A percentile compares a stretch with the other conserved stretches of the same genome.
phyloP scores from a whole-genome alignment of 2,888 invertebrate genomes.

The Glomeris marginata region DNA sequence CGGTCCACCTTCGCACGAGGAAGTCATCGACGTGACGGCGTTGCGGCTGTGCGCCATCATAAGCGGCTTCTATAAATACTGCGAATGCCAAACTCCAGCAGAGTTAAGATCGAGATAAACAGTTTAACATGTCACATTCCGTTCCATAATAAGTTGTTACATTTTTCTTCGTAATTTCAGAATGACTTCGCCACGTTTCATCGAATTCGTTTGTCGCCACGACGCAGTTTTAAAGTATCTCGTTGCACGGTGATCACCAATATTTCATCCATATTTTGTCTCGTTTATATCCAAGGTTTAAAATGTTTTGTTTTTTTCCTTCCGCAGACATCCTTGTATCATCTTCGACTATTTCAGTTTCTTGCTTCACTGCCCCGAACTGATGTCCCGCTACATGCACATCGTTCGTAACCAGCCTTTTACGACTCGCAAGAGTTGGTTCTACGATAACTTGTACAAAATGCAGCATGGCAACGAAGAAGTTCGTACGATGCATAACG shows the following conservation, averaged over 20 bases:
- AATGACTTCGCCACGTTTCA: conserved; percentile 23
- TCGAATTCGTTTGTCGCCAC: conserved; percentile 25
- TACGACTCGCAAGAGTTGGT: conserved; percentile 25
- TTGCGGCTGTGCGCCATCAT: conserved; percentile 26
- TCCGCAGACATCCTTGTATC: conserved; percentile 25
- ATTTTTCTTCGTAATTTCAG: conserved; percentile 18
- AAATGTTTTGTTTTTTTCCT: too few species aligned
- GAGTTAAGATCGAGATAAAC: conserved; percentile 14
- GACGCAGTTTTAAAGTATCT: conserved; percentile 22
- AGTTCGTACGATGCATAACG: conserved; percentile 19
- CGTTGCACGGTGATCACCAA: conserved; percentile 15
- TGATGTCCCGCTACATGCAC: conserved; percentile 25
- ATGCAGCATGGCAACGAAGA: conserved; percentile 17
- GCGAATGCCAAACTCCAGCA: conserved; percentile 19
- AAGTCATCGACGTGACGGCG: conserved; percentile 23
- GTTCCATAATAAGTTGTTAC: too few species aligned
- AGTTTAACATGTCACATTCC: too few species aligned
- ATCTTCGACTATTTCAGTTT: conserved; percentile 29
- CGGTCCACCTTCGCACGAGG: conserved; percentile 15
- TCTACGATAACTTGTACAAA: conserved; percentile 24
- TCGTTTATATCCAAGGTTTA: too few species aligned
- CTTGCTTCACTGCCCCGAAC: conserved; percentile 25
- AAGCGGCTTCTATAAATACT: conserved; percentile 26
- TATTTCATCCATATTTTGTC: too few species aligned
- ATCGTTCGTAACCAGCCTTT: conserved; percentile 25